Percentiles rank a stretch among this genome's conserved stretches.
phyloP scores from a whole-genome alignment of 2,797 vertebrate species.

The Prionace glauca region DNA sequence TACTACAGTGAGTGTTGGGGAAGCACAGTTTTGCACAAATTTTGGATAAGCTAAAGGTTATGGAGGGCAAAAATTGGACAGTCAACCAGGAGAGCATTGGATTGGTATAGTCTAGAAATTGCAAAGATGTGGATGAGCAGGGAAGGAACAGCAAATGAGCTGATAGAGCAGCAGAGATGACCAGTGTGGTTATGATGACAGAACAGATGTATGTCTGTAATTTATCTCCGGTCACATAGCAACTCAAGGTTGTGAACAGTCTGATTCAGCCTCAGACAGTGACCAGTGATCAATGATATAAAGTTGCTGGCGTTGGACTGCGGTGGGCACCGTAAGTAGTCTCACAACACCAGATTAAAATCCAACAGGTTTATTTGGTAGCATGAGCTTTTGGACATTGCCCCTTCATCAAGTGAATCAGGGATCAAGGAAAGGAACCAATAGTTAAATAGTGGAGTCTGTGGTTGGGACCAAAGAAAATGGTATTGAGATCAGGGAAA shows the following conservation, averaged over 20 bases:
- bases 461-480: background rate
- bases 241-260: background rate
- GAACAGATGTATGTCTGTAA: background rate
- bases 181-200: background rate
- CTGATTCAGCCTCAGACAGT: background rate
- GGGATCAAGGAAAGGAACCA: background rate
- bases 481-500: background rate
- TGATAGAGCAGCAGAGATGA: background rate
- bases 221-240: background rate
- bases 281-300: background rate
- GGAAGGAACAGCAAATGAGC: background rate
- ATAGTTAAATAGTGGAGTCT: background rate
- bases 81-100: background rate
- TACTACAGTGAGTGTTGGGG: background rate
- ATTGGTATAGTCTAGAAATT: background rate
- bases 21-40: background rate
- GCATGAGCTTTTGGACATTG: too few species aligned
- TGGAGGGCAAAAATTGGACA: background rate
- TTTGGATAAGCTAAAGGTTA: background rate
- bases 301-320: too few species aligned
- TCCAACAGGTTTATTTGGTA: too few species aligned
- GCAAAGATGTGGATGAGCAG: background rate
- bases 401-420: too few species aligned
- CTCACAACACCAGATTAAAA: too few species aligned
- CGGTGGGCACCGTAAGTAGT: too few species aligned